phyloP scores from a whole-genome alignment of 2,113 vertebrate genomes.

The Phrynosoma platyrhinos region DNA sequence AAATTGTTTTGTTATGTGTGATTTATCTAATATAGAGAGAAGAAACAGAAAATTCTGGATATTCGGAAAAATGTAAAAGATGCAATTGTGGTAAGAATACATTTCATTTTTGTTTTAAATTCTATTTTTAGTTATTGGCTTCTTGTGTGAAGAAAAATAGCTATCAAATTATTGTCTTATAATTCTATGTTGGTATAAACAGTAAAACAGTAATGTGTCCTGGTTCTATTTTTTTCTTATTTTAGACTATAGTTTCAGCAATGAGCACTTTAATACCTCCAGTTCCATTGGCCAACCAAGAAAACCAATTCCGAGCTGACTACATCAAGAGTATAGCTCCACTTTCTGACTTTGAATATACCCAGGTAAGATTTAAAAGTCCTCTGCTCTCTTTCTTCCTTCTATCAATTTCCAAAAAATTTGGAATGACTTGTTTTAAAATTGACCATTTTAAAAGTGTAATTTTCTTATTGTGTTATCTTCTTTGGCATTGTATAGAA shows the following conservation, averaged over 20 bases:
- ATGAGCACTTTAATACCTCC: slow-evolving; percentile 99
- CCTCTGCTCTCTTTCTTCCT: not conserved
- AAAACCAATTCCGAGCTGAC: slow-evolving; percentile 97
- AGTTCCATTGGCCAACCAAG: slow-evolving; percentile 94
- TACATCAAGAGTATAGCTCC: slow-evolving; percentile 99
- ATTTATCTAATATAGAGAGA: slow-evolving; percentile 87
- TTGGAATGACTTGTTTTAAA: not conserved
- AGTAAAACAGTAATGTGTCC: slow-evolving; percentile 60
- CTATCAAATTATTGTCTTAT: slow-evolving; percentile 63
- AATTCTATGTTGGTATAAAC: slow-evolving; percentile 43
- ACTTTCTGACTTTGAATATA: slow-evolving; percentile 97
- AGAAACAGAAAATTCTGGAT: slow-evolving; percentile 99
- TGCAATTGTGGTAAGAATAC: slow-evolving; percentile 96
- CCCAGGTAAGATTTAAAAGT: slow-evolving; percentile 86
- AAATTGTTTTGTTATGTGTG: slow-evolving; percentile 19
- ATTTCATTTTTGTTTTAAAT: slow-evolving; percentile 56
- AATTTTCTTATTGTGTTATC: not conserved
- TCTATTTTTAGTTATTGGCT: slow-evolving; percentile 23
- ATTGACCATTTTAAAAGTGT: not conserved
- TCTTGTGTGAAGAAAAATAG: slow-evolving; percentile 65
- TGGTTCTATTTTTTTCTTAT: slow-evolving; percentile 52
- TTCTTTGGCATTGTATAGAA: not conserved
- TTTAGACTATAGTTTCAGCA: slow-evolving; percentile 97
- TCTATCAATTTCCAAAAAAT: not conserved
- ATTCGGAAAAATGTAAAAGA: slow-evolving; percentile 99